Base-by-base conservation (phyloP, 1,140 invertebrate species). In the Atta texana region DNA sequence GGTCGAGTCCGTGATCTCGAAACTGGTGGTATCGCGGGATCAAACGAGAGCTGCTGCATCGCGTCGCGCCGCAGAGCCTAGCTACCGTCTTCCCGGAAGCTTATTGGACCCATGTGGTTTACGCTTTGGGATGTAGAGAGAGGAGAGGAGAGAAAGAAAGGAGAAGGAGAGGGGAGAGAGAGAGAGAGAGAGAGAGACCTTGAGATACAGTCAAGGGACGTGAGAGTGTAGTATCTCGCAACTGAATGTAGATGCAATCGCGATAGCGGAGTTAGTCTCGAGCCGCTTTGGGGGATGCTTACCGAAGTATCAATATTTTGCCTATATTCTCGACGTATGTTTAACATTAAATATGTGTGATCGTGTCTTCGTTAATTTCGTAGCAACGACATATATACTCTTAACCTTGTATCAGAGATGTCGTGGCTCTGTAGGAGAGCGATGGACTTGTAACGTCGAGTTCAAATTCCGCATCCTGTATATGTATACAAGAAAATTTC, bases 101-200 rank as follows among this genome's bases (percentile, higher is more conserved):
- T 90, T 90, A 90, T 90, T 90, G 89, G 88, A 77, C 81, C 88
- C 80, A 78, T 69, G 88, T 90, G 88, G 89, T 85, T 90, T 90
- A 59, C 21, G 31, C 31, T 31, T 3, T 31, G 78, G 72, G 53
- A 87, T 69, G 10, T 39, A 82, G 76, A 74, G 59, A 75, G 61
- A 57, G 78, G 64, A 53, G 34, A n/a, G 4, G 61, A 57, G 44
- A 28, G 24, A 31, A 24, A 24, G 14, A 6, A 6, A 39, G 34
- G 34, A 39, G 34, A 49, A n/a, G n/a, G 57, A 72, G 34, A 61
- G 4, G 14, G 34, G 34, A 51, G 4, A 51, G 14, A 72, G 6
- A 39, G 34, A 39, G 57, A 21, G 24, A 39, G 51, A n/a, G 64
- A 72, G 34, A 61, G 4, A 49, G 14, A 71, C 21, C 64, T 71